phyloP scores from a whole-genome alignment of 2,888 invertebrate species.

The Parnassius glacialis region DNA sequence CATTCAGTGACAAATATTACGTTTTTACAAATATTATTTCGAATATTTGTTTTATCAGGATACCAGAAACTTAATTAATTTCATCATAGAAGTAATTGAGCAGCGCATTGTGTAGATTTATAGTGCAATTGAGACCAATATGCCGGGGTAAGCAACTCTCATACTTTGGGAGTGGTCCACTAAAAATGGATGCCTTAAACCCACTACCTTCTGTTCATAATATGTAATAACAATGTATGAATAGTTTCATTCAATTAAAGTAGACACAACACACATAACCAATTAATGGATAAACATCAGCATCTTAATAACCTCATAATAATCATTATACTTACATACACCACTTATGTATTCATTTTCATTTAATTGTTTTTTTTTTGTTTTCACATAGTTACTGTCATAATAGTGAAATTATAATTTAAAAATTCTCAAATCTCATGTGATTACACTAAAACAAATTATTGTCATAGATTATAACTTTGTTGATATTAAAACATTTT shows the following conservation, averaged over 20 bases:
- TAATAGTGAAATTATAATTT: too few relatives aligned
- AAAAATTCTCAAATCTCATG: background rate
- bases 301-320: too few relatives aligned
- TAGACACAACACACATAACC: constrained; percentile 9
- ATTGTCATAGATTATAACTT: background rate
- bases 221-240: constrained; percentile 21
- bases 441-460: background rate
- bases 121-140: constrained; percentile 46
- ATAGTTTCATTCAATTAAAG: constrained; percentile 7
- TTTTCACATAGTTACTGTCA: too few relatives aligned
- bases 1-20: constrained; percentile 13
- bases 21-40: constrained; percentile 15
- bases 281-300: background rate
- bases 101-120: constrained; percentile 34
- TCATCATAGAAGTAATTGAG: constrained; percentile 35
- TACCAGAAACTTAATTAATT: constrained; percentile 7
- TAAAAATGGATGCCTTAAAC: constrained; percentile 47
- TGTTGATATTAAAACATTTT: too few relatives aligned
- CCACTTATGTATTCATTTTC: too few relatives aligned
- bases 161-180: constrained; percentile 65
- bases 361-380: too few relatives aligned
- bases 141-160: constrained; percentile 76
- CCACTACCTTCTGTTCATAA: constrained; percentile 34
- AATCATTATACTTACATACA: too few relatives aligned
- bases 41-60: constrained; percentile 25